Evolutionary conservation across 1,140 invertebrate genomes (phyloP), one percentile per base, ranked within the genome.

Genomic region (Drosophila pseudoananassae): DNA sequence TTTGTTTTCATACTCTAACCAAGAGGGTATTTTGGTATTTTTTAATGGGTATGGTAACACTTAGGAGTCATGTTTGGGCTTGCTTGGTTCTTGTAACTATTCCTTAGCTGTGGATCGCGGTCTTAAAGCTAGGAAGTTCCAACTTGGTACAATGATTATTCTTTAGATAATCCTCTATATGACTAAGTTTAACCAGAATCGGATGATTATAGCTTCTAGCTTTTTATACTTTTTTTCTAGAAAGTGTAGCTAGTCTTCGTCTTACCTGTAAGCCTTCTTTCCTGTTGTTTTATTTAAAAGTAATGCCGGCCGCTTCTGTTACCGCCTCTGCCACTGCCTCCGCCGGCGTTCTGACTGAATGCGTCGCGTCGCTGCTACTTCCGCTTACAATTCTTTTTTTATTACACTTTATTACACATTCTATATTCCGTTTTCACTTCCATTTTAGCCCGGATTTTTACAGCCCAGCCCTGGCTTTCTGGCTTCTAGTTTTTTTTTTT

Each of bases 321-420:
- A 47, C 56, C 20, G 56, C 51, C 40, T 33, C 31, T 77, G 68
- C 31, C 40, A 38, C 57, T 46, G 56, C 56, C 43, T 33, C 33
- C 68, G 68, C 27, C 29, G 45, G 45, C 71, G 78, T 85, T 76
- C 77, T 78, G 81, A 75, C 52, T 87, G 74, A 87, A 87, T 88
- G 82, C 82, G 69, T 87, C 83, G 82, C 65, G 74, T 87, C 82
- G 78, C 70, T 69, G 61, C 78, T 75, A 76, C 82, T 87, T 87
- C 82, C 82, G 82, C 78, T 87, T 88, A 82, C 83, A 87, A 76
- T 88, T 82, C 64, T 82, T 79, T 84, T 20, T 73, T 85, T 84
- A 76, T 80, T 84, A 76, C 74, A 71, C 70, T 82, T 87, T 87
- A 82, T 78, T 78, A 88, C 78, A 76, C 83, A 78, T 87, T 77